These are phyloP conservation scores for Tachina fera DNA, from an alignment of 2,888 invertebrate genomes.

Conservation along the genomic window DNA sequence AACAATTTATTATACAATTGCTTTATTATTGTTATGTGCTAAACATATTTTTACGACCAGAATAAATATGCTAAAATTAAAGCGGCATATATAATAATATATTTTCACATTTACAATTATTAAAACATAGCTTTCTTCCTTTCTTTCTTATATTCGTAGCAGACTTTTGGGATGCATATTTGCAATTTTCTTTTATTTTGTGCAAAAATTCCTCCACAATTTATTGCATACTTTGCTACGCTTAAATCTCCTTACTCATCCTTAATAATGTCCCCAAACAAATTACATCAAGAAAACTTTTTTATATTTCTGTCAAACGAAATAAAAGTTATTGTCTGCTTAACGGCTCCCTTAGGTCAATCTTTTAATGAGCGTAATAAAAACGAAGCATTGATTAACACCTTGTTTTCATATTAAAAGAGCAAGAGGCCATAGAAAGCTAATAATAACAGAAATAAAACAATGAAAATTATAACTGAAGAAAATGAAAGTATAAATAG, in stretches of 20 bases:
- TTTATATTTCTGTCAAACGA: slow-evolving; percentile 31
- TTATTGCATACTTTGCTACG: not conserved
- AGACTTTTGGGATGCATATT: slow-evolving; percentile 11
- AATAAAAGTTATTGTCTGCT: slow-evolving; percentile 60
- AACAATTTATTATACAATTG: not conserved
- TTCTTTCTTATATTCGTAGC: not conserved
- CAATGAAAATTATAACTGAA: slow-evolving; percentile 41
- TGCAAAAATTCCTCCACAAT: not conserved
- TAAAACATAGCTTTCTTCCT: no score
- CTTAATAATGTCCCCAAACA: slow-evolving; percentile 48
- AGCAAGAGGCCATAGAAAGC: not conserved
- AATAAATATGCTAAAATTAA: no score
- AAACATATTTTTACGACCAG: no score
- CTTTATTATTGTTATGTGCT: no score
- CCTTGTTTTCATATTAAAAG: slow-evolving; percentile 52
- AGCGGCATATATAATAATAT: no score
- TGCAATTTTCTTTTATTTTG: not conserved
- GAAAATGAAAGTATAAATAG: not conserved
- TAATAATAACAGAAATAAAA: not conserved
- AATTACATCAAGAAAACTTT: slow-evolving; percentile 42
- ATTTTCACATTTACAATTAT: no score
- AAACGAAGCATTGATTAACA: slow-evolving; percentile 64
- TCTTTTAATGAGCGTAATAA: slow-evolving; percentile 64
- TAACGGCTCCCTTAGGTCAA: slow-evolving; percentile 63
- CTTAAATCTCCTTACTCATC: slow-evolving; percentile 17